Evolutionary conservation across 2,888 invertebrate species (phyloP).

Genomic region (Dryobotodes eremita): DNA sequence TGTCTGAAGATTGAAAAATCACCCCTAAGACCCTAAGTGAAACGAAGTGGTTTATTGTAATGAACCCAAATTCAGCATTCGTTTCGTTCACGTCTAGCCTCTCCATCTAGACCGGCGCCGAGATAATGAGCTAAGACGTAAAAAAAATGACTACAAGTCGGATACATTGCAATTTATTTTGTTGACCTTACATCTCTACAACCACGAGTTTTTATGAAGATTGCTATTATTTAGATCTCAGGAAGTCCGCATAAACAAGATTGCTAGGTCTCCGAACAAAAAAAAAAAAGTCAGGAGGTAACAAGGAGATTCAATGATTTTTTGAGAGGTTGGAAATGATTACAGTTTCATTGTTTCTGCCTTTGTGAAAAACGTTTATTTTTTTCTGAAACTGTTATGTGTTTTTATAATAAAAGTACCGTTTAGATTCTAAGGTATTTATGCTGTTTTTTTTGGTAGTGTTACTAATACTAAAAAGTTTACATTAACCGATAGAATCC

Average conservation of each 20-base stretch:
- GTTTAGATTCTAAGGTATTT: conserved; percentile 14
- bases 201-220: conserved; percentile 28
- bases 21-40: not conserved
- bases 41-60: conserved; percentile 18
- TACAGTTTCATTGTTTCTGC: conserved; percentile 38
- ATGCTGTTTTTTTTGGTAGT: not conserved
- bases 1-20: too few species aligned
- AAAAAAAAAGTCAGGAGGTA: conserved; percentile 30
- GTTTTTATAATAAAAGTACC: conserved; percentile 14
- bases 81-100: not conserved
- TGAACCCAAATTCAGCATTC: not conserved
- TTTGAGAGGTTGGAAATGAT: conserved; percentile 27
- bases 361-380: conserved; percentile 35
- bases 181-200: conserved; percentile 18
- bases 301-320: conserved; percentile 40
- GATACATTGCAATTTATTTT: conserved; percentile 35
- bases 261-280: conserved; percentile 30
- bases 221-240: conserved; percentile 24
- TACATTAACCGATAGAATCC: too few species aligned
- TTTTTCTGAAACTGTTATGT: conserved; percentile 19
- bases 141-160: conserved; percentile 35
- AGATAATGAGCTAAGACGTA: conserved; percentile 36
- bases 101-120: not conserved
- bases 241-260: conserved; percentile 41
- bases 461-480: not conserved